Percentiles rank a stretch among this genome's conserved stretches.
phyloP scores from a whole-genome alignment of 1,140 invertebrate species.

The Lineus longissimus region DNA sequence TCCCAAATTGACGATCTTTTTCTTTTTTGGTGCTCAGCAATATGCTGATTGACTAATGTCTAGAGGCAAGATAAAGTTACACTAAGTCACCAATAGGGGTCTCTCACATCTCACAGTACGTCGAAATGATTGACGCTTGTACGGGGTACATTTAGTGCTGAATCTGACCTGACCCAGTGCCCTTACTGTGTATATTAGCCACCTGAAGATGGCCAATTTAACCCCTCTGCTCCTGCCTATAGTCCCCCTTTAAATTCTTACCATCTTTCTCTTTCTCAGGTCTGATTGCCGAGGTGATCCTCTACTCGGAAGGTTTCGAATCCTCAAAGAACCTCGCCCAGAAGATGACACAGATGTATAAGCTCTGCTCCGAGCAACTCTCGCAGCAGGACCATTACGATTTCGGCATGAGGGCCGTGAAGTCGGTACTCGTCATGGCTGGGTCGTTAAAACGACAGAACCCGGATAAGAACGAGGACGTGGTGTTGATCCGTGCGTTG shows the following conservation, averaged over 20 bases:
- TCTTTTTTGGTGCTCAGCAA: too few relatives aligned
- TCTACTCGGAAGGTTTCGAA: constrained; percentile 89
- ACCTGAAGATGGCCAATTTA: too few relatives aligned
- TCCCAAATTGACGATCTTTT: too few relatives aligned
- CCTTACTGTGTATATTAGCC: too few relatives aligned
- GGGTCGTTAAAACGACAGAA: constrained; percentile 54
- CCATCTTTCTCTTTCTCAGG: constrained; percentile 55
- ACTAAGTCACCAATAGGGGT: too few relatives aligned
- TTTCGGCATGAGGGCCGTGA: constrained; percentile 79
- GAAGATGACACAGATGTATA: constrained; percentile 91
- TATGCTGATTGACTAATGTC: too few relatives aligned
- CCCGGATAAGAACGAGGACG: constrained; percentile 53
- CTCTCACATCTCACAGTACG: too few relatives aligned
- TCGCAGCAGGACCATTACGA: constrained; percentile 92
- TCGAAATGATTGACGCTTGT: too few relatives aligned
- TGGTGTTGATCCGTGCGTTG: constrained; percentile 53
- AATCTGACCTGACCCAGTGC: too few relatives aligned
- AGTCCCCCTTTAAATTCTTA: background rate
- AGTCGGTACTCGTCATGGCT: constrained; percentile 56
- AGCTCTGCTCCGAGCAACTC: constrained; percentile 84
- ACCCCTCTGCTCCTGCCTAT: too few relatives aligned
- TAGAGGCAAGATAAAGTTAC: too few relatives aligned
- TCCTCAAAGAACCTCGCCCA: constrained; percentile 77
- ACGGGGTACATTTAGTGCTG: too few relatives aligned
- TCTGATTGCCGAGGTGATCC: constrained; percentile 84